These are phyloP conservation scores for Philereme transversata DNA, from an alignment of 2,888 invertebrate species.

Conservation along the genomic window DNA sequence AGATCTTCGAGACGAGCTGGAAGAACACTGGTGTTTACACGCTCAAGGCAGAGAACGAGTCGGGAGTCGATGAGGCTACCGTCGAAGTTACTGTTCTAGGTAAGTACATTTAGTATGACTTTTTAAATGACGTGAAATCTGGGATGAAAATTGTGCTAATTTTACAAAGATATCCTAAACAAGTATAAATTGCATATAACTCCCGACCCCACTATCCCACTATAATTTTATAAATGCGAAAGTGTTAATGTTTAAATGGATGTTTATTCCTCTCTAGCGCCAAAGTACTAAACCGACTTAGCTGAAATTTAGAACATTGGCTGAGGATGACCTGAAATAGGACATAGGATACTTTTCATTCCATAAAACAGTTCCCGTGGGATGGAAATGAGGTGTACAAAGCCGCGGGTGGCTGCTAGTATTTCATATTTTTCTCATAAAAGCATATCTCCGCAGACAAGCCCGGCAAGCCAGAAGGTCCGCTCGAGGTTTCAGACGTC, in stretches of 20 bases:
- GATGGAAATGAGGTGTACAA: too few relatives aligned
- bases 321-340: too few relatives aligned
- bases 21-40: constrained; percentile 95
- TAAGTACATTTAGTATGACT: constrained; percentile 50
- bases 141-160: neutral
- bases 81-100: constrained; percentile 95
- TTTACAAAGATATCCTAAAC: neutral
- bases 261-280: too few relatives aligned
- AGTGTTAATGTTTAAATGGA: too few relatives aligned
- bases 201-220: too few relatives aligned
- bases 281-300: too few relatives aligned
- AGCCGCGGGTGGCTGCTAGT: too few relatives aligned
- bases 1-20: constrained; percentile 91
- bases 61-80: constrained; percentile 96
- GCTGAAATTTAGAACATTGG: too few relatives aligned
- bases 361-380: too few relatives aligned
- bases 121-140: too few relatives aligned
- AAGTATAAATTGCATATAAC: neutral
- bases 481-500: constrained; percentile 94
- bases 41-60: constrained; percentile 95
- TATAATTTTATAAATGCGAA: neutral
- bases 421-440: neutral
- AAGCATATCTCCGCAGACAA: constrained; percentile 82
- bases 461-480: constrained; percentile 95
- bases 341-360: too few relatives aligned